phyloP scores from a whole-genome alignment of 2,113 vertebrate species.

The Limnothrissa miodon region DNA sequence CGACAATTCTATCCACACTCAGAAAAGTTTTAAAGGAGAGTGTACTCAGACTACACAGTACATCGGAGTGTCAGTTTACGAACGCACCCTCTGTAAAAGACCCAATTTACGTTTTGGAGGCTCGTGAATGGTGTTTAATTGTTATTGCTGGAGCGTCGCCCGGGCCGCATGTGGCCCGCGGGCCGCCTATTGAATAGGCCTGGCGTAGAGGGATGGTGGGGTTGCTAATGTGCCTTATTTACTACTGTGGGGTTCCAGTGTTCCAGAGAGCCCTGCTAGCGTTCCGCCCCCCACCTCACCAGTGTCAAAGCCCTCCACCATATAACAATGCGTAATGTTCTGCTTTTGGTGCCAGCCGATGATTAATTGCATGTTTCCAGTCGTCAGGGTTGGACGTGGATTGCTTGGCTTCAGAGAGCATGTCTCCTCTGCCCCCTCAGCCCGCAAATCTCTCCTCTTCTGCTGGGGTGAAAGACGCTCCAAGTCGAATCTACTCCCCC shows the following conservation, averaged over 20 bases:
- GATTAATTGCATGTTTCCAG: constrained; percentile 16
- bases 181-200: no score
- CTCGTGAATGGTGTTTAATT: no score
- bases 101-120: no score
- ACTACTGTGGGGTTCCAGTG: background rate
- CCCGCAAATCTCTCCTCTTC: background rate
- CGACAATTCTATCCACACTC: no score
- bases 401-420: background rate
- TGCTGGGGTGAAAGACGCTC: background rate
- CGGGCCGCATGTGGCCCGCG: no score
- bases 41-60: no score
- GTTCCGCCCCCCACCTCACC: background rate
- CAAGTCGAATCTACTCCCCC: background rate
- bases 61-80: no score
- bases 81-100: no score
- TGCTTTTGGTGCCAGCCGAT: constrained; percentile 6
- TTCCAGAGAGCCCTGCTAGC: background rate
- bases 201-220: no score
- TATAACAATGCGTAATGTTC: constrained; percentile 19
- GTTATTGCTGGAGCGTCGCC: no score
- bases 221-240: background rate
- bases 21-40: no score
- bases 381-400: background rate
- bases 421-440: background rate
- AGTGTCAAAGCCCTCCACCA: background rate